Evolutionary conservation across 64 coral and sea anemone genomes (phyloP), one percentile per base, ranked within the genome.

Genomic region (Pachyseris speciosa): DNA sequence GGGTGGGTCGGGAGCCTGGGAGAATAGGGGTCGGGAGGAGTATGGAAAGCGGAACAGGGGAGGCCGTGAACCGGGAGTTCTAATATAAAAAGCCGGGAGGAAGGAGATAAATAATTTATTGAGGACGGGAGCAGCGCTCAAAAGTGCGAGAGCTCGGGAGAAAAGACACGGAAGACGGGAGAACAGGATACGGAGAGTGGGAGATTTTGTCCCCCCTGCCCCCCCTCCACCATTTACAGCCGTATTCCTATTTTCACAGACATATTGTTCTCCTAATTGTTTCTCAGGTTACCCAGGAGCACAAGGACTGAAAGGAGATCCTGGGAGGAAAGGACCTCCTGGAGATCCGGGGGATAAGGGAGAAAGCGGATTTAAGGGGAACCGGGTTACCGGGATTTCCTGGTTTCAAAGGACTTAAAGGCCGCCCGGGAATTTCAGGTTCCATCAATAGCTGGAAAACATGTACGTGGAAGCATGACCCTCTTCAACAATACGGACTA

Each of bases 381-480:
- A 17, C 87, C 88, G 22, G 94, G 94, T 30, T 50, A 68, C 1
- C 69, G 3, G 94, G 94, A 52, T 96, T 92, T 71, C 94, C 90
- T 36, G 94, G 94, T n/a, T 19, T 92, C 26, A 51, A 67, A 25
- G 94, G 94, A 24, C 75, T 78, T 19, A 96, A 92, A 83, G 94
- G 94, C 16, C 67, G 67, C 47, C 84, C 84, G 10, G 94, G 94
- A 41, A 36, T 51, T 6, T 61, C 41, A 9, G 90, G 80, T 4
- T 59, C 69, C 19, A 53, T 67, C 42, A 75, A 45, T 2, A 83
- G 29, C 29, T 88, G 90, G 84, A 96, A 92, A 64, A 92, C 58
- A 12, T 96, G 94, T 64, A 9, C 79, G 20, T 96, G 94, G 94
- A 74, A 92, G 12, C 87, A 88, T 52, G 94, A 96, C 26, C 84